Evolutionary conservation across 2,888 invertebrate genomes (phyloP), one percentile per base, ranked within the genome.

Genomic region (Mythimna ferrago): DNA sequence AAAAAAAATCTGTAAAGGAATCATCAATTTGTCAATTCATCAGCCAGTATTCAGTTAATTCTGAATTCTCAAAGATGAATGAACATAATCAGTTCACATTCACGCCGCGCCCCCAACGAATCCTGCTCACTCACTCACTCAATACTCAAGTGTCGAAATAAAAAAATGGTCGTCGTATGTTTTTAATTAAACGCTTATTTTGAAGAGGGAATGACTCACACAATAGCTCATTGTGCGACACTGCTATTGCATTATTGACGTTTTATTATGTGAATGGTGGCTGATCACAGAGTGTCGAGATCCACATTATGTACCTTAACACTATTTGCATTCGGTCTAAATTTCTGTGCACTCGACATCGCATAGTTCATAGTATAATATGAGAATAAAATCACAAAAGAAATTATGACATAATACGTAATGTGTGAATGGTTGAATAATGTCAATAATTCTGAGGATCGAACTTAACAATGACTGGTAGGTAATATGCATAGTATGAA

Each of bases 121-220:
- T 78, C 78, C 80, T 80, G 78, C 81, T 69, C 75, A 83, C 81
- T 85, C 84, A 78, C 81, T 69, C 75, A 83, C 81, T 85, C 84
- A 80, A 86, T 83, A 60, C 82, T 80, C 81, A 83, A 85, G 85
- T 76, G 85, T 80, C 66, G 82, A 79, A 87, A 85, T 84, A 85
- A 85, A 86, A 88, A 87, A 87, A 84, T 86, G 84, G 76, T 83
- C 78, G 81, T 83, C 86, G 83, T 88, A 88, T 88, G 88, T 88
- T 91, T 91, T 92, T 90, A 92, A 92, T 92, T 91, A 91, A 89
- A 89, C 88, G 89, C 89, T 91, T 89, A 92, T 89, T 91, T 90
- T 88, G 88, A 86, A 89, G 86, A 89, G 89, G 87, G 88, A 87
- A 86, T 87, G 86, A 88, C 84, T 85, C 86, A 76, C 89, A 92